These are phyloP conservation scores for Rhamnusium bicolor DNA, from an alignment of 2,888 invertebrate species.

Conservation along the genomic window DNA sequence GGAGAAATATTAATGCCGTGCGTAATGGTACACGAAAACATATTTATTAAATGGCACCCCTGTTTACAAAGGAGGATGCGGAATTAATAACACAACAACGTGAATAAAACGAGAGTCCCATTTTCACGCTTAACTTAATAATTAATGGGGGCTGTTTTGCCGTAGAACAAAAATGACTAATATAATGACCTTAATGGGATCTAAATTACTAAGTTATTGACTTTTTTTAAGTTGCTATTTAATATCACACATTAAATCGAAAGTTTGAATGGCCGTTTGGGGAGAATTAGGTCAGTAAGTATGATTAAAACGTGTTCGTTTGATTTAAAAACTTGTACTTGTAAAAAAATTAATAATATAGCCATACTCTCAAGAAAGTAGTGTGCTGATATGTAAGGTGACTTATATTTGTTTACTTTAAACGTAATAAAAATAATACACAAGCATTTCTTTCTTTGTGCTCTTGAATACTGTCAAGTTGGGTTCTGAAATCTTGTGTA, in stretches of 20 bases:
- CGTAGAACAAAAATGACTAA: slow-evolving; percentile 5
- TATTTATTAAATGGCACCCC: slow-evolving; percentile 8
- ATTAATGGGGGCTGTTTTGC: background rate
- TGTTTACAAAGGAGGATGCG: background rate
- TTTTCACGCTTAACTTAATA: slow-evolving; percentile 1
- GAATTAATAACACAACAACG: slow-evolving; percentile 13
- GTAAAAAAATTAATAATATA: no score
- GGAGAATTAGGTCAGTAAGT: background rate
- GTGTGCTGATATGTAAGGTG: no score
- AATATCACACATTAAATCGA: background rate
- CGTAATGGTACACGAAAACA: slow-evolving; percentile 16
- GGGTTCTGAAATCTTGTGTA: no score
- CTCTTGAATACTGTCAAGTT: no score
- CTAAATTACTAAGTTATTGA: background rate
- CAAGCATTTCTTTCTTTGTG: no score
- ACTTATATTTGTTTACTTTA: no score
- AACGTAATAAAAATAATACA: no score
- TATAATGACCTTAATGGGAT: background rate
- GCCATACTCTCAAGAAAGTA: no score
- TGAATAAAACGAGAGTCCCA: slow-evolving; percentile 1
- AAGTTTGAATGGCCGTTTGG: background rate
- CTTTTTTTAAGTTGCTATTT: background rate
- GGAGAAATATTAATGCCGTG: slow-evolving; percentile 1
- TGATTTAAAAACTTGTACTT: no score
- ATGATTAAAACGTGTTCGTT: background rate